phyloP scores from a whole-genome alignment of 2,113 vertebrate species.

The Hassar affinis region DNA sequence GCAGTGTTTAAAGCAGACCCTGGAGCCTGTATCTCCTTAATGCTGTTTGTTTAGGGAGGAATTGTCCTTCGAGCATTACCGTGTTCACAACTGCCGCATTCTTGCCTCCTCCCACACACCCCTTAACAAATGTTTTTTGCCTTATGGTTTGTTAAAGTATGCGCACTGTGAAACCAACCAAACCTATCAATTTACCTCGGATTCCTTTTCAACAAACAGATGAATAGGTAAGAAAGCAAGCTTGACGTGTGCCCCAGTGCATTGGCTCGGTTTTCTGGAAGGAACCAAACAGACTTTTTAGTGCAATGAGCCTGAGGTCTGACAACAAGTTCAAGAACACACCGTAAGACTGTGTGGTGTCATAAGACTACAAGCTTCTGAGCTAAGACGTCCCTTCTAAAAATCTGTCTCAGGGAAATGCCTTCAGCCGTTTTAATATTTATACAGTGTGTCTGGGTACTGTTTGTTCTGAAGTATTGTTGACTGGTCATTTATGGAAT shows the following conservation, averaged over 20 bases:
- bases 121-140: not conserved
- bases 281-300: not conserved
- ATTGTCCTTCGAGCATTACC: not conserved
- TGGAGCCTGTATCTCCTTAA: not conserved
- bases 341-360: not conserved
- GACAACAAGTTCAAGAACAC: not conserved
- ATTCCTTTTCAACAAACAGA: not conserved
- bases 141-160: constrained; percentile 1
- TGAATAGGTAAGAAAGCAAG: not conserved
- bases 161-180: not conserved
- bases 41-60: not conserved
- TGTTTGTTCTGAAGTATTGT: constrained; percentile 16
- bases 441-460: not conserved
- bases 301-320: not conserved
- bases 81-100: not conserved
- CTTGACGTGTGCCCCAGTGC: not conserved
- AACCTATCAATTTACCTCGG: not conserved
- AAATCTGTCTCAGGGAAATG: not conserved
- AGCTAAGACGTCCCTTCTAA: not conserved
- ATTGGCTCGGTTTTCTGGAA: not conserved
- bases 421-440: not conserved
- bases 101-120: not conserved
- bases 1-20: too few species aligned
- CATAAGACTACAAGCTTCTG: not conserved
- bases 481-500: not conserved